phyloP scores from a whole-genome alignment of 2,113 vertebrate genomes.

The Mohoua ochrocephala region DNA sequence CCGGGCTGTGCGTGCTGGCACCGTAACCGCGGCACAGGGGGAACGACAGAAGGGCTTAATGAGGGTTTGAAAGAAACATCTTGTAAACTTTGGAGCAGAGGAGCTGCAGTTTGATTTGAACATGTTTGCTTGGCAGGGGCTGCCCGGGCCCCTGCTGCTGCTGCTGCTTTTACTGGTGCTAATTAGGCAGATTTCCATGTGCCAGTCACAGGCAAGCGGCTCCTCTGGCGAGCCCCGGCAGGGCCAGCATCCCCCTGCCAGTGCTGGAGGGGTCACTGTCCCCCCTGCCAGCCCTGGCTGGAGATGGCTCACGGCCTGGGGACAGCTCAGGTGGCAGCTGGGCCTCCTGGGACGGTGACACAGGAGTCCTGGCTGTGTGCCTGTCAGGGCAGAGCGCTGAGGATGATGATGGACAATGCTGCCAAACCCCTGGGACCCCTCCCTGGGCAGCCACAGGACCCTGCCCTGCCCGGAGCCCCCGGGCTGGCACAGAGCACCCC shows the following conservation, averaged over 20 bases:
- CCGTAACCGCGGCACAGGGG: accelerated
- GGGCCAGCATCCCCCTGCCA: neutral
- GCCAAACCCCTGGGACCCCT: neutral
- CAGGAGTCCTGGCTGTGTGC: neutral
- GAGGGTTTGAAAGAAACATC: constrained; percentile 31
- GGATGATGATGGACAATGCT: neutral
- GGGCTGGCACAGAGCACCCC: neutral
- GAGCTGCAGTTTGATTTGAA: constrained; percentile 13
- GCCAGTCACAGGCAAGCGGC: neutral
- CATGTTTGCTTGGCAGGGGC: constrained; percentile 36
- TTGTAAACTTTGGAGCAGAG: constrained; percentile 45
- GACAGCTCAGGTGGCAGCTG: neutral
- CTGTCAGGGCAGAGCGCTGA: neutral
- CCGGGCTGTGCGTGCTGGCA: accelerated
- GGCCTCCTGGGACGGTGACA: neutral
- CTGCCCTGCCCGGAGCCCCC: neutral
- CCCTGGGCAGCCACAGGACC: neutral
- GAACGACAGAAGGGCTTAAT: neutral
- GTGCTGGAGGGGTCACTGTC: too few relatives aligned
- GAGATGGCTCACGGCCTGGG: neutral
- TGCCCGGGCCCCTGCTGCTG: constrained; percentile 13
- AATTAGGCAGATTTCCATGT: constrained; percentile 36
- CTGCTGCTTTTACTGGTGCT: neutral
- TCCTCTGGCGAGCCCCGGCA: accelerated
- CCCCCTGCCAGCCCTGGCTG: neutral